Conservation (phyloP, 2,888 invertebrate genomes). For the Caenorhabditis wallacei region DNA sequence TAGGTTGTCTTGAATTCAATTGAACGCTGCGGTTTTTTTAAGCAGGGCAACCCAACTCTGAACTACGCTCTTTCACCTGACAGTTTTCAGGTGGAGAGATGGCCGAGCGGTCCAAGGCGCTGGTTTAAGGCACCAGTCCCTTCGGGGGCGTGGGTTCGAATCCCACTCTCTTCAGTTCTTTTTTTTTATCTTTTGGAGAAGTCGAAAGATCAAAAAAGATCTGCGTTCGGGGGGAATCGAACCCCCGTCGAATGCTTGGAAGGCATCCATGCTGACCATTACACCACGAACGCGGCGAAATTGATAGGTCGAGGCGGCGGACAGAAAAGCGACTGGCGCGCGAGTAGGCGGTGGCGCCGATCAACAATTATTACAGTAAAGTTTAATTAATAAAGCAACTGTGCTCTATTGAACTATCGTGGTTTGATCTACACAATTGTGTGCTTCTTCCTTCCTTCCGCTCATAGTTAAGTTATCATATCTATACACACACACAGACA, state of each 20-base stretch:
- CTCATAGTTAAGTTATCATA: constrained; percentile 40
- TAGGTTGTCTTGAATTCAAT: too few relatives aligned
- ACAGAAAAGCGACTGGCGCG: too few relatives aligned
- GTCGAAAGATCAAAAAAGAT: constrained; percentile 35
- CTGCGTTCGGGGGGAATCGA: constrained; percentile 72
- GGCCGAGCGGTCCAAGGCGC: constrained; percentile 93
- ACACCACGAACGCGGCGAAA: constrained; percentile 69
- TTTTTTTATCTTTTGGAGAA: constrained; percentile 4
- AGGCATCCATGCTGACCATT: constrained; percentile 75
- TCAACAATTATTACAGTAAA: background rate
- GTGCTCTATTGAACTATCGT: constrained; percentile 21
- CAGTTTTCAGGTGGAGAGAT: constrained; percentile 83
- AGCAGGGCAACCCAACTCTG: too few relatives aligned
- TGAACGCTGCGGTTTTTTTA: too few relatives aligned
- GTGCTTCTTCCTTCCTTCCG: constrained; percentile 10
- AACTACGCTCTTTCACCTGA: too few relatives aligned
- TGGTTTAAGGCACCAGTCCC: constrained; percentile 92
- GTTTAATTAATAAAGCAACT: background rate
- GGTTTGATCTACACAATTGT: constrained; percentile 25
- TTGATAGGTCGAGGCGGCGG: too few relatives aligned
- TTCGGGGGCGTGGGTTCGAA: constrained; percentile 92
- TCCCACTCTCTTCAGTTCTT: constrained; percentile 90
- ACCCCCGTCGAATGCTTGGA: constrained; percentile 75
- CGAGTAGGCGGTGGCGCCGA: background rate
- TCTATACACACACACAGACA: constrained; percentile 32